These are phyloP conservation scores for Heliocidaris erythrogramma DNA, from an alignment of 35 echinoderm and acorn worm species.

Conservation along the genomic window DNA sequence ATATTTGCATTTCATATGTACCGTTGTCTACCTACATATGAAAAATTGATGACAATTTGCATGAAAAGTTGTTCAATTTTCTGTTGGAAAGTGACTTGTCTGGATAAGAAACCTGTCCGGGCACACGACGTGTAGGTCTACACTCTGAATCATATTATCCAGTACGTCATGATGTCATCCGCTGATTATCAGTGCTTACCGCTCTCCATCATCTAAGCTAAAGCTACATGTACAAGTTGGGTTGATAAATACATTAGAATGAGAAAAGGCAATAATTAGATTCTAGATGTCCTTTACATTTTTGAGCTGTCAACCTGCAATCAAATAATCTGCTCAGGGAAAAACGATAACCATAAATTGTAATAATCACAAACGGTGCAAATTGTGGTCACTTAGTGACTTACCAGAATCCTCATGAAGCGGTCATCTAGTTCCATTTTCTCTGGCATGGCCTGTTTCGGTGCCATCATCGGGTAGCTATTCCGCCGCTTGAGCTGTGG, in stretches of 20 bases:
- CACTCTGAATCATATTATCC: too few relatives aligned
- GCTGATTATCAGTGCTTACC: too few relatives aligned
- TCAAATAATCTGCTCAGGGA: background rate
- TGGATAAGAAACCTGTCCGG: too few relatives aligned
- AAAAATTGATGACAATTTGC: too few relatives aligned
- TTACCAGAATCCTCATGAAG: constrained; percentile 35
- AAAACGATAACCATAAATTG: background rate
- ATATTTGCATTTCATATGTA: too few relatives aligned
- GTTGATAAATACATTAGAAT: background rate
- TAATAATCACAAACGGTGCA: background rate
- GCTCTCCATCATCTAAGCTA: too few relatives aligned
- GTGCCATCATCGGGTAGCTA: constrained; percentile 40
- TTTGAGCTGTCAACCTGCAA: background rate
- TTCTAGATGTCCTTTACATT: background rate
- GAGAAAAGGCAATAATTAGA: background rate
- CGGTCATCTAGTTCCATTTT: constrained; percentile 37
- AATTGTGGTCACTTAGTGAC: constrained; percentile 17
- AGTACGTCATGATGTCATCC: too few relatives aligned
- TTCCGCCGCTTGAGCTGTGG: constrained; percentile 28
- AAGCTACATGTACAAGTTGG: too few relatives aligned
- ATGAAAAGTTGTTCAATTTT: too few relatives aligned
- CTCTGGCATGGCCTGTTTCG: constrained; percentile 39
- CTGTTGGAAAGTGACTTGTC: too few relatives aligned
- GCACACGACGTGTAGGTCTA: too few relatives aligned
- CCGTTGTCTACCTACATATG: too few relatives aligned